Evolutionary conservation across 1,140 invertebrate species (phyloP).

Genomic region (Drosophila ercepeae): DNA sequence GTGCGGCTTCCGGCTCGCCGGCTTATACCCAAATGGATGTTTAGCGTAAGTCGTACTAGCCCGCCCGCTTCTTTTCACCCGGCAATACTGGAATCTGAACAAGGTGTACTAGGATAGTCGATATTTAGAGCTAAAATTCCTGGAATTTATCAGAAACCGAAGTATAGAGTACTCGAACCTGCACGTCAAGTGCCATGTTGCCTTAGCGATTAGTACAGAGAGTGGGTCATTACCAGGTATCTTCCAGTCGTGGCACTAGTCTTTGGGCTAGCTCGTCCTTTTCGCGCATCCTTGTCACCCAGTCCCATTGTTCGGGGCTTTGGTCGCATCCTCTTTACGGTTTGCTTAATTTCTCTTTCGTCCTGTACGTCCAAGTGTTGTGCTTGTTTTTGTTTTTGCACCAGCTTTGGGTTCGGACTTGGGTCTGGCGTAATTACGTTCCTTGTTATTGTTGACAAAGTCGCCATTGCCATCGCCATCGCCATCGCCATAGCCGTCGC

Average conservation of each 20-base stretch:
- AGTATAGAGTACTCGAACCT: neutral
- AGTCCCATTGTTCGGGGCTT: constrained; percentile 35
- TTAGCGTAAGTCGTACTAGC: constrained; percentile 70
- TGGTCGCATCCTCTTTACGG: constrained; percentile 54
- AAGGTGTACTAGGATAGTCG: neutral
- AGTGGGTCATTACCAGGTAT: neutral
- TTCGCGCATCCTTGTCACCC: constrained; percentile 18
- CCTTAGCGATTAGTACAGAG: neutral
- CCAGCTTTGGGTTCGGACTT: constrained; percentile 19
- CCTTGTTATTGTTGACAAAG: constrained; percentile 79
- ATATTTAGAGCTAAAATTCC: neutral
- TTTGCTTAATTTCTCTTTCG: constrained; percentile 47
- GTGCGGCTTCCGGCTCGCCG: constrained; percentile 70
- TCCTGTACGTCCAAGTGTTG: constrained; percentile 14
- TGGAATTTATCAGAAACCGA: neutral
- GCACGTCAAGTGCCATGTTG: neutral
- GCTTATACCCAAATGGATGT: constrained; percentile 80
- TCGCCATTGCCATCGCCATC: constrained; percentile 20
- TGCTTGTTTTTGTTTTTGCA: constrained; percentile 19
- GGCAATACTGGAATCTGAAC: neutral
- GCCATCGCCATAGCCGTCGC: neutral
- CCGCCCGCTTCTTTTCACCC: constrained; percentile 1
- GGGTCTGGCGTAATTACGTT: constrained; percentile 61
- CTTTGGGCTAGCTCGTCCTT: neutral
- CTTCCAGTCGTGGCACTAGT: neutral